Evolutionary conservation across 2,888 invertebrate species (phyloP), one percentile per base, ranked within the genome.

Genomic region (Charanyca ferruginea): DNA sequence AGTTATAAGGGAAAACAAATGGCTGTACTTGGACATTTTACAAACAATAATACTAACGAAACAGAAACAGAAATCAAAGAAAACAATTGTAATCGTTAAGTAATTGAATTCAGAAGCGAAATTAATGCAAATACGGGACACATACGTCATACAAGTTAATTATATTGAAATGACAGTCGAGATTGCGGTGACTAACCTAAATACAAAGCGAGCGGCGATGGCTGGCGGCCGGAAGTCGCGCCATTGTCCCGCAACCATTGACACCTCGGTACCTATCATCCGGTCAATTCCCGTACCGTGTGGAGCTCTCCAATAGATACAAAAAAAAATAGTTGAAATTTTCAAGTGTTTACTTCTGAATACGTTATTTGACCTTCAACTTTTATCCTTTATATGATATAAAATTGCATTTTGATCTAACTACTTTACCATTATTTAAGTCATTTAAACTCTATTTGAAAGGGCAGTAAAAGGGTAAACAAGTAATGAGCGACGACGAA

Each of bases 101-200:
- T 67, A 79, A 77, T 76, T 73, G 76, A 81, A 80, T 63, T 71
- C 61, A 51, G 73, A 66, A 85, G 83, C 80, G 77, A 86, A 85
- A 83, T 85, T 78, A 84, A 89, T 90, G 89, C 85, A 87, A 90
- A 91, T 91, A 87, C 85, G 87, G 87, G 81, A 86, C 84, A 83
- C 70, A 79, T 87, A 88, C 89, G 90, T 89, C 88, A 89, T 86
- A 83, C 80, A 87, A 90, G 91, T 91, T 94, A 94, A 93, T 94
- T 93, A 91, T 89, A 93, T 93, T 91, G 89, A 91, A 94, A 93
- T 91, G 89, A 87, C 90, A 90, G 91, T 87, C 85, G 93, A 92
- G 92, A 94, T 93, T 88, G 92, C 93, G 94, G 94, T 94, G 94
- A 94, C 91, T 94, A 95, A 94, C 95, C 94, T 92, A 94, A 93